These are phyloP conservation scores for Siderastrea siderea DNA, from an alignment of 92 coral and sea anemone species.

Conservation along the genomic window DNA sequence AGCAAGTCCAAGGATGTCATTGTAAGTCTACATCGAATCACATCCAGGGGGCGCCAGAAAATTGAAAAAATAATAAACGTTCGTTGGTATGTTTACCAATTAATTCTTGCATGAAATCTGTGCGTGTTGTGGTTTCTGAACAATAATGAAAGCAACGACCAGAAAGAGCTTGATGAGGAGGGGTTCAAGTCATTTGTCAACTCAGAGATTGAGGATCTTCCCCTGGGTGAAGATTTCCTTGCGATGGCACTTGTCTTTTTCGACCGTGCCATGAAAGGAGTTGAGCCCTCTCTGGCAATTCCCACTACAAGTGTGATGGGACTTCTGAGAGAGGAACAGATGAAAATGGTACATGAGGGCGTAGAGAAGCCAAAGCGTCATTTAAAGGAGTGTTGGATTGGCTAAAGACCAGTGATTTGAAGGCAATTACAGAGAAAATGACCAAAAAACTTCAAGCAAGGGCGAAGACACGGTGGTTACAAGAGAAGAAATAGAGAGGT, in stretches of 20 bases:
- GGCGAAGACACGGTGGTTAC: background rate
- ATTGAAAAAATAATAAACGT: constrained; percentile 22
- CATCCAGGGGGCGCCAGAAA: background rate
- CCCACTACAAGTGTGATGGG: constrained; percentile 57
- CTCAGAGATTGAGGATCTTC: constrained; percentile 21
- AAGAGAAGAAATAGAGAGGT: constrained; percentile 28
- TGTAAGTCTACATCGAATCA: constrained; percentile 20
- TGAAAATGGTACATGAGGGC: constrained; percentile 14
- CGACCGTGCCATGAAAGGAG: constrained; percentile 20
- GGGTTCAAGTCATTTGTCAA: constrained; percentile 54
- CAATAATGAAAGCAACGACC: background rate
- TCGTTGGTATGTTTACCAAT: constrained; percentile 63
- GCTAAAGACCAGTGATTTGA: constrained; percentile 30
- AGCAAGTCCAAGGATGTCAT: constrained; percentile 65
- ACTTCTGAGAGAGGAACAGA: constrained; percentile 42
- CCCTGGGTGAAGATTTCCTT: constrained; percentile 49
- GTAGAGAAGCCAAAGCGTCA: background rate
- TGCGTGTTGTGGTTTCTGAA: constrained; percentile 58
- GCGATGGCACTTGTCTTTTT: constrained; percentile 40
- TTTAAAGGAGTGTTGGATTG: constrained; percentile 12
- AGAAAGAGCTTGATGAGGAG: constrained; percentile 30
- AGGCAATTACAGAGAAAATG: constrained; percentile 16
- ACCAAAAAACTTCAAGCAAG: constrained; percentile 14
- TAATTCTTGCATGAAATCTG: constrained; percentile 74
- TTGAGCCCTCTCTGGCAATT: constrained; percentile 36